These are phyloP conservation scores for Synanceia verrucosa DNA, from an alignment of 2,797 vertebrate species.

Conservation along the genomic window DNA sequence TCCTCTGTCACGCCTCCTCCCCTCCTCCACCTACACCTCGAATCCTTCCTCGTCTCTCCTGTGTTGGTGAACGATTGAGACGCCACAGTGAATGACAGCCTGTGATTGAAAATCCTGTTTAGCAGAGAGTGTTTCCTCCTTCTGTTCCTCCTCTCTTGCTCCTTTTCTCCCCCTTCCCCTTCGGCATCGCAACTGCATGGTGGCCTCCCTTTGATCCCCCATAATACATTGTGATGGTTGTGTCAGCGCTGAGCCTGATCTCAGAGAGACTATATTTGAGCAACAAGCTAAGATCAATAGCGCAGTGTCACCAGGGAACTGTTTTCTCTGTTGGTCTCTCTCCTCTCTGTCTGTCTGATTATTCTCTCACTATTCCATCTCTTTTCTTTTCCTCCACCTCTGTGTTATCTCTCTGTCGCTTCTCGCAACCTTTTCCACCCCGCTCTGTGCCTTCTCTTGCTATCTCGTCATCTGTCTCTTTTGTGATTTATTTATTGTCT, in stretches of 20 bases:
- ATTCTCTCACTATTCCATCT: constrained; percentile 26
- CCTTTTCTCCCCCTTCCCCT: constrained; percentile 1
- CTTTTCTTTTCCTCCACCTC: constrained; percentile 7
- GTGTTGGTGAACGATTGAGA: constrained; percentile 51
- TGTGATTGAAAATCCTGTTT: constrained; percentile 61
- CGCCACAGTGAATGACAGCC: constrained; percentile 33
- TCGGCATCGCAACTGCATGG: constrained; percentile 34
- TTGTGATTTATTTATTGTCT: constrained; percentile 50
- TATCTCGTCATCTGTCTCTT: constrained; percentile 37
- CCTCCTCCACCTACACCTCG: not conserved
- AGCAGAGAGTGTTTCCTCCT: constrained; percentile 33
- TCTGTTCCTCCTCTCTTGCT: constrained; percentile 3
- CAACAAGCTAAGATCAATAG: constrained; percentile 70
- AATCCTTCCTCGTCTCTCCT: not conserved
- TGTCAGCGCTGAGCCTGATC: constrained; percentile 62
- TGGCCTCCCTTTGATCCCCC: constrained; percentile 72
- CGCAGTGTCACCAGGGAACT: constrained; percentile 43
- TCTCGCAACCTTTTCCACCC: constrained; percentile 28
- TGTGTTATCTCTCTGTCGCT: constrained; percentile 21
- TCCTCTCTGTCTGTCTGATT: constrained; percentile 42
- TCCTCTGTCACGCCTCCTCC: not conserved
- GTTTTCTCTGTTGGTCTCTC: constrained; percentile 38
- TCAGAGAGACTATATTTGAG: constrained; percentile 60
- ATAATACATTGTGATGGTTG: constrained; percentile 73
- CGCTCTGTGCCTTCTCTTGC: not conserved